Evolutionary conservation across 2,888 invertebrate species (phyloP).

Genomic region (Bembecia ichneumoniformis): DNA sequence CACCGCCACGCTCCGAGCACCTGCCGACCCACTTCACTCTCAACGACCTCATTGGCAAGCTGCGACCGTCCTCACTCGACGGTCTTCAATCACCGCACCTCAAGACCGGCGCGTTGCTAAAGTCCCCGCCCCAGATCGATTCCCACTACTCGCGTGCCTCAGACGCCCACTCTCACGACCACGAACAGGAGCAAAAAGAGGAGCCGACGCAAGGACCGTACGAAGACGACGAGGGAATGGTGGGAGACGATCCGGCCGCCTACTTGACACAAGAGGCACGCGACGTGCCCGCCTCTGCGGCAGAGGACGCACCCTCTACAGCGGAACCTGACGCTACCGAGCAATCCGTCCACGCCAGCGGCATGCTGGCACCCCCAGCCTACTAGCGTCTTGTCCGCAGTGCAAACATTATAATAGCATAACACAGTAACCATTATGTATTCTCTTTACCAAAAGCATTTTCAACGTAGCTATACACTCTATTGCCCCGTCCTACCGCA

Average conservation of each 20-base stretch:
- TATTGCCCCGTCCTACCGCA: conserved; percentile 1
- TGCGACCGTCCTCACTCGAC: conserved; percentile 64
- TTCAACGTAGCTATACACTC: conserved; percentile 41
- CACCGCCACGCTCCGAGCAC: conserved; percentile 67
- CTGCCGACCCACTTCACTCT: conserved; percentile 68
- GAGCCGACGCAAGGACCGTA: conserved; percentile 76
- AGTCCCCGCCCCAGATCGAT: conserved; percentile 73
- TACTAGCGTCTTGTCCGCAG: conserved; percentile 49
- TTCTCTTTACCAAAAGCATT: conserved; percentile 67
- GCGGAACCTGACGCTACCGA: conserved; percentile 74
- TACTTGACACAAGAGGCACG: conserved; percentile 49
- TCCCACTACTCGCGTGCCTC: conserved; percentile 72
- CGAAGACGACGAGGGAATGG: conserved; percentile 69
- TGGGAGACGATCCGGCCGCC: conserved; percentile 71
- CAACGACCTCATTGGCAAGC: conserved; percentile 70
- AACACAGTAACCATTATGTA: conserved; percentile 30
- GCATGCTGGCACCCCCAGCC: conserved; percentile 68
- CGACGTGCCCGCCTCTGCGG: conserved; percentile 50
- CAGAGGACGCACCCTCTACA: conserved; percentile 68
- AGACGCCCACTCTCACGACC: conserved; percentile 55
- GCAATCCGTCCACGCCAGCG: conserved; percentile 69
- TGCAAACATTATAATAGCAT: conserved; percentile 18
- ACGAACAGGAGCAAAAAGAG: conserved; percentile 52
- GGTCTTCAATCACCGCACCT: conserved; percentile 64
- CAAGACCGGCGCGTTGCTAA: conserved; percentile 57